Base-by-base conservation (phyloP, 2,888 invertebrate genomes). In the Drosophila maculinotata region DNA sequence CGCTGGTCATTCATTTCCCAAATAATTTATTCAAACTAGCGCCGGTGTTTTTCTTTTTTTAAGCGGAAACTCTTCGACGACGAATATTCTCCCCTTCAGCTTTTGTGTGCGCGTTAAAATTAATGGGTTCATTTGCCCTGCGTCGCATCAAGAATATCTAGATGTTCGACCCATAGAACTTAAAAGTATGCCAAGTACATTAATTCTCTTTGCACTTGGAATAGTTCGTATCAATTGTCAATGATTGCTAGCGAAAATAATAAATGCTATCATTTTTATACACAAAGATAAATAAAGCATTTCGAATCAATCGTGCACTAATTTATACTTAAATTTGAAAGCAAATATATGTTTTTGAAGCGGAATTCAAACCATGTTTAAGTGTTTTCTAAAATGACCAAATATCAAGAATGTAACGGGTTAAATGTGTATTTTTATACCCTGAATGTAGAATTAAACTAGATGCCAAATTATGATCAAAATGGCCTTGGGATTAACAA, bases 51-150 rank as follows among this genome's bases (percentile, higher is more conserved):
- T 49, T 45, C 25, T 33, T 12, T 45, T 36, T 20, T 14, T 5
- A 10, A 25, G 9, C 25, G 30, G 57, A 56, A 57, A 45, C 53
- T 39, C 4, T 42, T 28, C 48, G 14, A 47, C 56, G 41, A 60
- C 51, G 54, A 42, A 38, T 60, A 53, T 44, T 44, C 31, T 44
- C 41, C 9, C 31, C 25, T 26, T 35, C 17, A 26, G 14, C n/a
- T 17, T 28, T 35, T 64, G 28, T 41, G 38, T 38, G 49, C 47
- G 60, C 63, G 47, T 60, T 65, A 23, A 78, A 79, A 85, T 83
- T 85, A 85, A 83, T 83, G 76, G 76, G 83, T 67, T 85, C 86
- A 76, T 82, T 85, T 85, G 80, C 83, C 83, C 65, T 58, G 47
- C 33, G 49, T 31, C 58, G 56, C 44, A 54, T 48, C 51, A 41